Conservation (phyloP, 1,140 invertebrate species). For the Eupristina koningsbergeri region DNA sequence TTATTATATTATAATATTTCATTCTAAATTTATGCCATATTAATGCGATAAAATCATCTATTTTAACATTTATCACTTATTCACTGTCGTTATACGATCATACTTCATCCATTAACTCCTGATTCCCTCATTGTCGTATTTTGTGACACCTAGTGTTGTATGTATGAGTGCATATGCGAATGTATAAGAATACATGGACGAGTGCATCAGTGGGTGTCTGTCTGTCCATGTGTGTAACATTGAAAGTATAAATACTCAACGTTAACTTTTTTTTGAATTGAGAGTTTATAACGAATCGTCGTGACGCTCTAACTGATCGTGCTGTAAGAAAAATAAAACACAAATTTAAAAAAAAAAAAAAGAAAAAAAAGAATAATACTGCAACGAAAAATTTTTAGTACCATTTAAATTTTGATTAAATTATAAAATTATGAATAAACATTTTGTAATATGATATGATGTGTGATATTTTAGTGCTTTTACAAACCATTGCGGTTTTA, state of each 20-base stretch:
- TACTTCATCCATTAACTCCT: conserved; percentile 37
- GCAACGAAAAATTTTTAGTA: neutral
- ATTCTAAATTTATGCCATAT: neutral
- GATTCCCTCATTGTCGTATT: conserved; percentile 60
- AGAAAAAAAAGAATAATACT: neutral
- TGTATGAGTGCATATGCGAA: neutral
- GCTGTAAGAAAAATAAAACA: too few species aligned
- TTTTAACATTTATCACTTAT: conserved; percentile 51
- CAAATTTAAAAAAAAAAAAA: too few species aligned
- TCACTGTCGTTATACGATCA: conserved; percentile 36
- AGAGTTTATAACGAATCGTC: conserved; percentile 63
- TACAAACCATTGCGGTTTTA: neutral
- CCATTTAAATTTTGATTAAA: neutral
- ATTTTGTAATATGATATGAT: conserved; percentile 16
- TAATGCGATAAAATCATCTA: conserved; percentile 50
- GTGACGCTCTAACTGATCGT: conserved; percentile 57
- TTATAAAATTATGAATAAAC: neutral
- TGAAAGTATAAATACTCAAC: conserved; percentile 75
- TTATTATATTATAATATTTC: neutral
- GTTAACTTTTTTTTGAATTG: conserved; percentile 67
- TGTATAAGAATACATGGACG: conserved; percentile 25
- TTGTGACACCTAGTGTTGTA: conserved; percentile 60
- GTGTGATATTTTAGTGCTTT: conserved; percentile 19
- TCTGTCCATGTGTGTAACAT: conserved; percentile 69
- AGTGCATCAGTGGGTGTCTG: conserved; percentile 64